phyloP scores from a whole-genome alignment of 2,888 invertebrate species.

The Dryomyza anilis region DNA sequence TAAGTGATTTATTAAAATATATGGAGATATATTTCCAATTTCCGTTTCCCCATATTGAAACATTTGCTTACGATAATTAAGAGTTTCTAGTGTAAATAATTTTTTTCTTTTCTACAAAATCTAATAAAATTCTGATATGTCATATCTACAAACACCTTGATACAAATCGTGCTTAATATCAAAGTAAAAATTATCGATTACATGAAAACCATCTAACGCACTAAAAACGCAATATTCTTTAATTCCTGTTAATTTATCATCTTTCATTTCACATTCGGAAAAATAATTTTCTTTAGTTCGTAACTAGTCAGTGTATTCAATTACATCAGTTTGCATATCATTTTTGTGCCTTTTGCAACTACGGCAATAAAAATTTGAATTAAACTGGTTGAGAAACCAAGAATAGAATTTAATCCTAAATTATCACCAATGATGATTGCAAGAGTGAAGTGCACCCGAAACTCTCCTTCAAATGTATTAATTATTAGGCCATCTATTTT shows the following conservation, averaged over 20 bases:
- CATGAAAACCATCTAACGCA: conserved; percentile 7
- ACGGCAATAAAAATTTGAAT: conserved; percentile 36
- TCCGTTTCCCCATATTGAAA: conserved; percentile 35
- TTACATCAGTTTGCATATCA: conserved; percentile 25
- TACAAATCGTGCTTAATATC: conserved; percentile 43
- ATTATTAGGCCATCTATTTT: conserved; percentile 12
- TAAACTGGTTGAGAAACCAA: conserved; percentile 37
- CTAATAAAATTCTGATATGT: conserved; percentile 35
- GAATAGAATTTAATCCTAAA: conserved; percentile 14
- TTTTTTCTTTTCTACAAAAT: conserved; percentile 33
- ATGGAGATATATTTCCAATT: conserved; percentile 30
- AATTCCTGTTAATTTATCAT: conserved; percentile 34
- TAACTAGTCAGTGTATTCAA: conserved; percentile 15
- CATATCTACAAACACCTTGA: conserved; percentile 38
- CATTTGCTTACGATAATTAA: conserved; percentile 35
- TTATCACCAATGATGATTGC: conserved; percentile 14
- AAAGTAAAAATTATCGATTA: conserved; percentile 34
- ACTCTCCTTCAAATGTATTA: background rate
- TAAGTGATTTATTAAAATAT: conserved; percentile 22
- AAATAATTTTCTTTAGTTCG: conserved; percentile 33
- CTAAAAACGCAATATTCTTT: conserved; percentile 28
- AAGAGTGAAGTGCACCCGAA: conserved; percentile 4
- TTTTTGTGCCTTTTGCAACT: conserved; percentile 32
- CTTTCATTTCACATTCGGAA: conserved; percentile 20
- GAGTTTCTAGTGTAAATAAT: conserved; percentile 29